A percentile compares a stretch with the other conserved stretches of the same genome.
Evolutionary conservation across 2,888 invertebrate genomes (phyloP).

Genomic region (Agrochola circellaris): DNA sequence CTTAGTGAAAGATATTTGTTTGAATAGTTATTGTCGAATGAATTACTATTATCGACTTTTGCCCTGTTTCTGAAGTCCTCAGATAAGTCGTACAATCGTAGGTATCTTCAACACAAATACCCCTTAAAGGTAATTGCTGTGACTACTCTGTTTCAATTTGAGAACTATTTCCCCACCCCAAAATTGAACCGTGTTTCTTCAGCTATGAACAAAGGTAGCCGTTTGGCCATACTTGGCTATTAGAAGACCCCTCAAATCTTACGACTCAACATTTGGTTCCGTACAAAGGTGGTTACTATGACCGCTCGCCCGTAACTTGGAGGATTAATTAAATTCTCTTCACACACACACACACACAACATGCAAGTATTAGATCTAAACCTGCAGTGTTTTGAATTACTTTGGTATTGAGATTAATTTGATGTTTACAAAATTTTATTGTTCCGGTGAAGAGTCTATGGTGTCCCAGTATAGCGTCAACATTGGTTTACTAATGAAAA

Average conservation of each 20-base stretch:
- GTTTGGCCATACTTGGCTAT: conserved; percentile 33
- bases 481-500: neutral
- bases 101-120: neutral
- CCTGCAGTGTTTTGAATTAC: conserved; percentile 59
- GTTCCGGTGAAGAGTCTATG: too few species aligned
- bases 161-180: conserved; percentile 26
- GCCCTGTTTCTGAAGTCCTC: too few species aligned
- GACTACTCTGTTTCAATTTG: conserved; percentile 34
- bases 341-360: conserved; percentile 58
- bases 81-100: too few species aligned
- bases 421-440: neutral
- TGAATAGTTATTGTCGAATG: neutral
- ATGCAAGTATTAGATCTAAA: conserved; percentile 66
- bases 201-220: conserved; percentile 51
- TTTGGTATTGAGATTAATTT: conserved; percentile 20
- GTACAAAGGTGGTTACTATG: conserved; percentile 66
- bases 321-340: conserved; percentile 82
- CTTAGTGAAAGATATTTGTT: neutral
- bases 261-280: conserved; percentile 60
- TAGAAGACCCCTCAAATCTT: conserved; percentile 64
- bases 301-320: conserved; percentile 72
- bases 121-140: conserved; percentile 9
- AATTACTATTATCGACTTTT: too few species aligned
- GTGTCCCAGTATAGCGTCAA: neutral
- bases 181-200: conserved; percentile 3